These are phyloP conservation scores for Halcyon leucocephala DNA, from an alignment of 2,797 vertebrate species.

Conservation along the genomic window DNA sequence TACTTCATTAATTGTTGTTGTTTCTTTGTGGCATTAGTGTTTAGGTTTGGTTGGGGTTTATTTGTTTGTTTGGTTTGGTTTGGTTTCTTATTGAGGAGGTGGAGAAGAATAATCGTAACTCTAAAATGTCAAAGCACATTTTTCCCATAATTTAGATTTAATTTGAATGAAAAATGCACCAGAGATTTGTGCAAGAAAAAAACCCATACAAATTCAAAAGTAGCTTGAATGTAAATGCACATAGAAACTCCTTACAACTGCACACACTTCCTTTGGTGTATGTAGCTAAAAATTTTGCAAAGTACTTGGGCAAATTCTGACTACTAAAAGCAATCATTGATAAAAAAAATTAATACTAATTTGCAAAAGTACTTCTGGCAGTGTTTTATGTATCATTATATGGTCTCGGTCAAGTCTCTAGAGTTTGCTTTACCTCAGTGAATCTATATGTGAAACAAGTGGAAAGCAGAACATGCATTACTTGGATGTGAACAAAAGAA, in stretches of 20 bases:
- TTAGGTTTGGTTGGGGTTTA: not conserved
- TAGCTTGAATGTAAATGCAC: not conserved
- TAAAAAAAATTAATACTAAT: not conserved
- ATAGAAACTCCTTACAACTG: not conserved
- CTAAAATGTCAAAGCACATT: not conserved
- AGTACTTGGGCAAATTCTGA: not conserved
- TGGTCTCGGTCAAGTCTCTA: not conserved
- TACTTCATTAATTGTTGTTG: not conserved
- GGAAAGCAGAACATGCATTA: not conserved
- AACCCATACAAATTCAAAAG: not conserved
- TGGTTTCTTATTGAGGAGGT: accelerated
- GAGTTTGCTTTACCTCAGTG: not conserved
- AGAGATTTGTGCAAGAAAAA: not conserved
- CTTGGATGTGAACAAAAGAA: not conserved
- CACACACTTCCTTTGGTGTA: not conserved
- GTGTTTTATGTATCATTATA: not conserved
- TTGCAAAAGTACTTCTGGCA: not conserved
- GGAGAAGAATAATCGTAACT: not conserved
- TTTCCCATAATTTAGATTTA: not conserved
- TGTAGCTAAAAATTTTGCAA: not conserved
- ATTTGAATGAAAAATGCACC: not conserved
- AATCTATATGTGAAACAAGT: not conserved
- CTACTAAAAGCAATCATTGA: not conserved
- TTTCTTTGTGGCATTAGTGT: not conserved
- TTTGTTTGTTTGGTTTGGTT: not conserved